A percentile compares a stretch with the other conserved stretches of the same genome.
phyloP scores from a whole-genome alignment of 1,140 invertebrate genomes.

The Antheraea mylitta region DNA sequence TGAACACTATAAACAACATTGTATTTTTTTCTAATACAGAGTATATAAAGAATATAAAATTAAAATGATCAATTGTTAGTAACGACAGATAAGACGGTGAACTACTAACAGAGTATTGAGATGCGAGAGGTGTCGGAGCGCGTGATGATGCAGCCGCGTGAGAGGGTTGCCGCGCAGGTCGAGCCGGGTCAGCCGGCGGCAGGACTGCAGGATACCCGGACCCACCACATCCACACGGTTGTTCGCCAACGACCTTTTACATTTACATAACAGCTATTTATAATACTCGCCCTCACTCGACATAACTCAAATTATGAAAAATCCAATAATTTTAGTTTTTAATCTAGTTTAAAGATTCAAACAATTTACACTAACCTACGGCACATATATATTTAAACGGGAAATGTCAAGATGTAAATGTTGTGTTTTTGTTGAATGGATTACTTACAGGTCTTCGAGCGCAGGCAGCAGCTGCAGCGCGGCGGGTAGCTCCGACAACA shows the following conservation, averaged over 20 bases:
- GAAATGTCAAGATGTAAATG: neutral
- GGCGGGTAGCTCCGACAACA: slow-evolving; percentile 55
- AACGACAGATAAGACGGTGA: neutral
- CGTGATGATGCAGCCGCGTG: slow-evolving; percentile 43
- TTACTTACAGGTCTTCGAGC: slow-evolving; percentile 66
- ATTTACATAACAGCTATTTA: too few relatives aligned
- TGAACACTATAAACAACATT: too few relatives aligned
- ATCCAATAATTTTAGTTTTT: too few relatives aligned
- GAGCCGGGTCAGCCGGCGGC: slow-evolving; percentile 52
- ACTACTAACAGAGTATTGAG: slow-evolving; percentile 58
- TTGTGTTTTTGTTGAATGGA: neutral
- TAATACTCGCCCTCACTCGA: neutral
- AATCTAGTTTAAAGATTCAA: too few relatives aligned
- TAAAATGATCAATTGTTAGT: too few relatives aligned
- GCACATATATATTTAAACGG: too few relatives aligned
- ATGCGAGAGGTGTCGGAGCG: slow-evolving; percentile 50
- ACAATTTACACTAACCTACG: too few relatives aligned
- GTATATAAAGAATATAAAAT: too few relatives aligned
- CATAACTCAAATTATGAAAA: neutral
- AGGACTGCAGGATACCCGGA: slow-evolving; percentile 41
- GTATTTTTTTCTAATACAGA: too few relatives aligned
- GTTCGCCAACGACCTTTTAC: slow-evolving; percentile 44
- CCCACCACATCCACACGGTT: slow-evolving; percentile 56
- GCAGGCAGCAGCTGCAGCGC: slow-evolving; percentile 56
- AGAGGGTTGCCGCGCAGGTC: slow-evolving; percentile 67